Percentiles rank a stretch among this genome's conserved stretches.
phyloP scores from a whole-genome alignment of 2,888 invertebrate species.

The Andricus quercusramuli region DNA sequence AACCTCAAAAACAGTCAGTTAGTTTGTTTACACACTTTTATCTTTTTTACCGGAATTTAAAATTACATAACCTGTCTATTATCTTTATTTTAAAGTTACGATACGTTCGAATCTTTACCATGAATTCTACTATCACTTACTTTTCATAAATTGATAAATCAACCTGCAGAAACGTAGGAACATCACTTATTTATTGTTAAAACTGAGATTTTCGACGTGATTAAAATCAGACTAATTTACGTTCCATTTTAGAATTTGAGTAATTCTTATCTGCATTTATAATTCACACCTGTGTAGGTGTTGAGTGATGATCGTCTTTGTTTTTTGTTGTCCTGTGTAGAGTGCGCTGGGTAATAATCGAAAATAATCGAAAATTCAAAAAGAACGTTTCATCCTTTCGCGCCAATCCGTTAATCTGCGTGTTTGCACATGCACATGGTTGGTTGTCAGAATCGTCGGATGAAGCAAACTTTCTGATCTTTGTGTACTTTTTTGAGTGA shows the following conservation, averaged over 20 bases:
- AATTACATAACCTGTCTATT: not conserved
- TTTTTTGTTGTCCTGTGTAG: not conserved
- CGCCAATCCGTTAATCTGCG: not conserved
- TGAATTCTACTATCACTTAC: not conserved
- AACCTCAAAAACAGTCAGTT: not conserved
- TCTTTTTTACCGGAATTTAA: not conserved
- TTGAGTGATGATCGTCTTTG: not conserved
- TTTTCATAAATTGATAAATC: not conserved
- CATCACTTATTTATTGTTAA: not conserved
- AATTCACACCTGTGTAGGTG: not conserved
- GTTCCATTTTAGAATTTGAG: not conserved
- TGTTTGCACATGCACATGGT: no score
- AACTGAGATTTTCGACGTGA: no score
- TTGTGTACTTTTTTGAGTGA: not conserved
- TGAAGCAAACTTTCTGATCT: not conserved
- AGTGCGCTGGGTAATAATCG: not conserved
- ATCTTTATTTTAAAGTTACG: not conserved
- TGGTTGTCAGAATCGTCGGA: not conserved
- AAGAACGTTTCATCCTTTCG: not conserved
- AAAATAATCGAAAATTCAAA: not conserved
- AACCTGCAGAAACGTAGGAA: not conserved
- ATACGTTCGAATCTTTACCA: not conserved
- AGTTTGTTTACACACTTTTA: not conserved
- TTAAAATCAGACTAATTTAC: not conserved
- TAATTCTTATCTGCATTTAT: not conserved